Base-by-base conservation (phyloP, 37 sponge, comb jelly and placozoan genomes). In the Cliona cf. orientalis region DNA sequence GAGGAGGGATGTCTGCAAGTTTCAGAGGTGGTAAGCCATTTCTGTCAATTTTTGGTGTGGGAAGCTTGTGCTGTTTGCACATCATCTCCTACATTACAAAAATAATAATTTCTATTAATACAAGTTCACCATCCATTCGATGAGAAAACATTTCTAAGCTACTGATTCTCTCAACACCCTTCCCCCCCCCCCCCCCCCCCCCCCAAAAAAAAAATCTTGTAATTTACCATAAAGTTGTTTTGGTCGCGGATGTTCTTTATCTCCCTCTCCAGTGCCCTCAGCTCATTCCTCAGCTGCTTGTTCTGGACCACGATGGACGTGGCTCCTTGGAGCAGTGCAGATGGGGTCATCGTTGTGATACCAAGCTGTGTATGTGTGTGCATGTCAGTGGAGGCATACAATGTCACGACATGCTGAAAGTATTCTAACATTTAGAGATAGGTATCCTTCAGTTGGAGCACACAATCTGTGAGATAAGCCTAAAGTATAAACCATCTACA, bases 331-430 rank as follows among this genome's bases (percentile, higher is more conserved):
- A 87, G 77, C 33, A 94, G 66, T 28, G 86, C 91, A 12, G 75
- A 85, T 28, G 95, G 95, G 1, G 88, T 88, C 67, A 86, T 57
- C 19, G 91, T 68, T 12, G 57, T 38, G 23, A 94, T 82, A 32
- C 91, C 91, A 58, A 94, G 53, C 91, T 90, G 79, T 23, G 33
- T 3, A n/a, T n/a, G n/a, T n/a, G n/a, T n/a, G n/a, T n/a, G n/a
- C n/a, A n/a, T n/a, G n/a, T n/a, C n/a, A n/a, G 5, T 7, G 65
- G 34, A 60, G 42, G 43, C 40, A 37, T 6, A 9, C 36, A 28
- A 17, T 5, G 28, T 61, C n/a, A 23, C n/a, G 19, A 61, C 12
- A 61, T 6, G 6, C 26, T 61, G 26, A 61, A n/a, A 31, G 5
- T 7, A 28, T 61, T 6, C 5, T 61, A 7, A 28, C 19, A n/a